phyloP scores from a whole-genome alignment of 2,113 vertebrate genomes.

The Glaucidium brasilianum region DNA sequence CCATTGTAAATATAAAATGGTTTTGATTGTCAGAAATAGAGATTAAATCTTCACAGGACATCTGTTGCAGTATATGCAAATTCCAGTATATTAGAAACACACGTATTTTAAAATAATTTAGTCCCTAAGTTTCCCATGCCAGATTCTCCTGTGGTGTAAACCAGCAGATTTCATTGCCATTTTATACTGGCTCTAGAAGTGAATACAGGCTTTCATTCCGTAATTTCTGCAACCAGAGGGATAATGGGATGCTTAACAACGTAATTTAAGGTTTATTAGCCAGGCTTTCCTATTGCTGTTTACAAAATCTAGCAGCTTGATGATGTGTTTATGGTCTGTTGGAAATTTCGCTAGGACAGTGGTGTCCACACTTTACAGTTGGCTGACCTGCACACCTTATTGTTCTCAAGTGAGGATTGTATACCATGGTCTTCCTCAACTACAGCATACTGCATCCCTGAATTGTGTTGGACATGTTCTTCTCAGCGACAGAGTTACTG shows the following conservation, averaged over 20 bases:
- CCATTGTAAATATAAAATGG: background rate
- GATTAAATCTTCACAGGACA: background rate
- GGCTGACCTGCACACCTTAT: background rate
- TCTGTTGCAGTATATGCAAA: background rate
- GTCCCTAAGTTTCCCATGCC: background rate
- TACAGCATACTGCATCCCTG: background rate
- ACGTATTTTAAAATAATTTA: background rate
- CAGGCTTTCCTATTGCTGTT: background rate
- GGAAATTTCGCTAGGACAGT: background rate
- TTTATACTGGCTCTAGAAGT: background rate
- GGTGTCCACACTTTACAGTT: background rate
- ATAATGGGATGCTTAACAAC: background rate
- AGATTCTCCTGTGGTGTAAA: background rate
- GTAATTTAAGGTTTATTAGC: background rate
- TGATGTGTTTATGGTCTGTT: background rate
- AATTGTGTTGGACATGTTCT: background rate
- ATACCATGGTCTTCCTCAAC: background rate
- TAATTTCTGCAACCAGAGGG: background rate
- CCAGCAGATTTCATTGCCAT: background rate
- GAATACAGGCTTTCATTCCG: background rate
- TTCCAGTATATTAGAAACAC: background rate
- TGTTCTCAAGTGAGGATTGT: background rate
- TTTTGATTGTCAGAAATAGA: background rate
- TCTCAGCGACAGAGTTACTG: background rate
- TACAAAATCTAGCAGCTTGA: background rate